These are phyloP conservation scores for Piezodorus guildinii DNA, from an alignment of 1,140 invertebrate species.

Conservation along the genomic window DNA sequence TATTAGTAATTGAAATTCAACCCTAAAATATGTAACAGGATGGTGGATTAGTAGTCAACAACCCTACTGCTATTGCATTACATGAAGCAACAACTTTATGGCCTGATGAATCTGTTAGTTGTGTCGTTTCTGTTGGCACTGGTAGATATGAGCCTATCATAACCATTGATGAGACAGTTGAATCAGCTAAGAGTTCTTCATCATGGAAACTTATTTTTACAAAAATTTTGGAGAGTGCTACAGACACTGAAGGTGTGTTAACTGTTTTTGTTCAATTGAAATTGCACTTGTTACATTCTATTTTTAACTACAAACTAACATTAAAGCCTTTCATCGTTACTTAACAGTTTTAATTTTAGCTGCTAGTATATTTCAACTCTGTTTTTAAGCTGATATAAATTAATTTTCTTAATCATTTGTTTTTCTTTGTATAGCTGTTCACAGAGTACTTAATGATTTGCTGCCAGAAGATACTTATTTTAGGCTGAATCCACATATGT, in stretches of 20 bases:
- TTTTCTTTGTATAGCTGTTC: conserved; percentile 48
- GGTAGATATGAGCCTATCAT: conserved; percentile 42
- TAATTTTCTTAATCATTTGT: neutral
- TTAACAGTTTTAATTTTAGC: too few relatives aligned
- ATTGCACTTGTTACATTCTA: too few relatives aligned
- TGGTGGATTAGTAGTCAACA: conserved; percentile 80
- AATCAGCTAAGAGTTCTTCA: conserved; percentile 34
- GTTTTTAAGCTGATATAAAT: too few relatives aligned
- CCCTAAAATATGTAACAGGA: conserved; percentile 41
- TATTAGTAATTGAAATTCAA: too few relatives aligned
- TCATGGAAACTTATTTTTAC: conserved; percentile 71
- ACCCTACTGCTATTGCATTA: conserved; percentile 78
- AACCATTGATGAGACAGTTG: conserved; percentile 30
- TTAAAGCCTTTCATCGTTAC: too few relatives aligned
- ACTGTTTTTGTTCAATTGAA: too few relatives aligned
- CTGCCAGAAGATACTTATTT: conserved; percentile 68
- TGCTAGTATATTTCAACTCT: too few relatives aligned
- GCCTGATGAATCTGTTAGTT: conserved; percentile 66
- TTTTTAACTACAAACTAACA: too few relatives aligned
- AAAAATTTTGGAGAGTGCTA: conserved; percentile 79
- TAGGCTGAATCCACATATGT: conserved; percentile 82
- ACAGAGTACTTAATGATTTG: conserved; percentile 69
- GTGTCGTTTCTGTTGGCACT: conserved; percentile 81
- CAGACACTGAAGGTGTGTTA: conserved; percentile 68
- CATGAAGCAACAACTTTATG: conserved; percentile 79